Evolutionary conservation across 2,113 vertebrate species (phyloP), one percentile per base, ranked within the genome.

Genomic region (Peromyscus californicus): DNA sequence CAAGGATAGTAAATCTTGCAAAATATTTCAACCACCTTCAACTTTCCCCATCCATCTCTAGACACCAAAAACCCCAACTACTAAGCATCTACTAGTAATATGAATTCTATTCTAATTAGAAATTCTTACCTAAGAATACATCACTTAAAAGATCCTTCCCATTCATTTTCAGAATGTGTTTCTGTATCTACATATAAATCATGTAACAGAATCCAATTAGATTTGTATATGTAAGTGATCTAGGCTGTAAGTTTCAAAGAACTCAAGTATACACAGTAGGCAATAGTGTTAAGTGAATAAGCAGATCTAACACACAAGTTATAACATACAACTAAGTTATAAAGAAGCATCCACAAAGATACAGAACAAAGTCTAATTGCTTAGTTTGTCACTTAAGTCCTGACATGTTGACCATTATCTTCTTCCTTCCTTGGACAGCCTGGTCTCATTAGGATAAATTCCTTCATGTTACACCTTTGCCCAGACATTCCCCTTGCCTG

Each of bases 401-500:
- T 51, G 51, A 63, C 29, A 90, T 70, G 39, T 39, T 57, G 16
- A 51, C 33, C 76, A 84, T 82, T 72, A 91, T 39, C 70, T 91
- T 95, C 85, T 67, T 84, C 85, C 86, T 91, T 84, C 45, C 39
- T 57, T 31, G 29, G 63, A 72, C 57, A 96, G 36, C 57, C 17
- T 85, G 10, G 75, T 88, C 70, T 86, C 91, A 83, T 54, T 21
- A 89, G 65, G 17, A 96, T 65, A 94, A 94, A 86, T 26, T 86
- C 61, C 84, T 93, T 97, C 82, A 76, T 39, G 48, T 86, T 89
- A 48, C n/a, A 93, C 59, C 86, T 93, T 54, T 97, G 67, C 69
- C 78, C 61, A 65, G 80, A 93, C 33, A 96, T 19, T 65, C 90
- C 22, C 24, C 48, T 70, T 75, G 85, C 67, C 57, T 76, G 11